A percentile compares a stretch with the other conserved stretches of the same genome.
phyloP scores from a whole-genome alignment of 2,888 invertebrate species.

The Cylloceria caligata region DNA sequence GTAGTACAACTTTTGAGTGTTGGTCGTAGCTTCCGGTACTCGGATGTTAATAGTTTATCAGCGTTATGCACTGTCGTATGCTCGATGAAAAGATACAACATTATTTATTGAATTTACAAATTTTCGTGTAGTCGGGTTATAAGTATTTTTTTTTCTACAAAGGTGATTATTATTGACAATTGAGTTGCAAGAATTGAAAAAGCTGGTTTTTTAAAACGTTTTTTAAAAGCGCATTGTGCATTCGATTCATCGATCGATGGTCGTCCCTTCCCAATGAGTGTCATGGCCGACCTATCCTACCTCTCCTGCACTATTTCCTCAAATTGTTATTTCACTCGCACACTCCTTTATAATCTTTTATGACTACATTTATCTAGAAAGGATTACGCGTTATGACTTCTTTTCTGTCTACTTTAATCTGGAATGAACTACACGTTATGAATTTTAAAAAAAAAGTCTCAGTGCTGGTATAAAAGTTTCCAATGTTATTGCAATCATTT shows the following conservation, averaged over 20 bases:
- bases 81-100: neutral
- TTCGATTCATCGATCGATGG: conserved; percentile 45
- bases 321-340: neutral
- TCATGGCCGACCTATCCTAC: conserved; percentile 28
- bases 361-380: neutral
- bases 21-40: conserved; percentile 13
- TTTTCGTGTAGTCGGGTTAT: no score
- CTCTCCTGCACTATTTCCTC: neutral
- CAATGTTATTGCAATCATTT: no score
- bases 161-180: neutral
- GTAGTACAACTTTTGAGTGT: neutral
- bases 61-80: neutral
- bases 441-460: no score
- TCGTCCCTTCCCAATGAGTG: neutral
- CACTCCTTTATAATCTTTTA: neutral
- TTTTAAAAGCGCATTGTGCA: neutral
- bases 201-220: conserved; percentile 9
- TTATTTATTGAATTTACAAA: no score
- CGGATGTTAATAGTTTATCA: neutral
- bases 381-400: neutral
- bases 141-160: no score
- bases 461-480: no score
- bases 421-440: no score
- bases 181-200: neutral
- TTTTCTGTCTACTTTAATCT: no score